Percentiles rank a stretch among this genome's conserved stretches.
These are phyloP conservation scores for Parnassius orleans DNA, from an alignment of 2,888 invertebrate genomes.

Conservation along the genomic window DNA sequence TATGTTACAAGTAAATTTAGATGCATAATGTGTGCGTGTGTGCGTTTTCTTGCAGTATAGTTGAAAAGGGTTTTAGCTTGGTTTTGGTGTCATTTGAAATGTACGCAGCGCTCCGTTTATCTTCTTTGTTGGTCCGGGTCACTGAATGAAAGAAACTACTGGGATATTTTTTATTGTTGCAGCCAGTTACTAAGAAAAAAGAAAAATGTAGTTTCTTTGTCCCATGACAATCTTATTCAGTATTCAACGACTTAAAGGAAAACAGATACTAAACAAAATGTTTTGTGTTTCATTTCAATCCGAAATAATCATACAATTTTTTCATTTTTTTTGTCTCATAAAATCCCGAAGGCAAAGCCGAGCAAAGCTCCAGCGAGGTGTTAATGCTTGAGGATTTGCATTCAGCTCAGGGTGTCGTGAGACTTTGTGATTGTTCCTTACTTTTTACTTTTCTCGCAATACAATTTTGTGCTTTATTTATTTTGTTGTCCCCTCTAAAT, in stretches of 20 bases:
- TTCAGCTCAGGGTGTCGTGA: constrained; percentile 15
- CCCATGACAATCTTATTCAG: neutral
- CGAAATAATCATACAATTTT: constrained; percentile 5
- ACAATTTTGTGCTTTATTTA: constrained; percentile 5
- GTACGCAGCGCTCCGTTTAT: too few relatives aligned
- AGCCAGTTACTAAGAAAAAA: too few relatives aligned
- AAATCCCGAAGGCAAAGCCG: constrained; percentile 9
- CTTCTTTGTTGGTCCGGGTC: too few relatives aligned
- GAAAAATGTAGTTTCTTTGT: neutral
- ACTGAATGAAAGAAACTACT: too few relatives aligned
- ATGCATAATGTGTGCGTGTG: too few relatives aligned
- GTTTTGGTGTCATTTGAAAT: too few relatives aligned
- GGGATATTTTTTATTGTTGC: too few relatives aligned
- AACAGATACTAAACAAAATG: constrained; percentile 8
- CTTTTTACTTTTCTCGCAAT: constrained; percentile 3
- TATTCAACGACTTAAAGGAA: neutral
- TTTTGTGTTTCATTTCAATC: constrained; percentile 1
- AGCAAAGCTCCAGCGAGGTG: constrained; percentile 14
- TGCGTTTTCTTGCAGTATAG: too few relatives aligned
- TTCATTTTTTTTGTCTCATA: constrained; percentile 3
- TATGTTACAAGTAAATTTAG: too few relatives aligned
- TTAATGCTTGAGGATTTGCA: constrained; percentile 26
- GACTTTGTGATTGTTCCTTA: constrained; percentile 22
- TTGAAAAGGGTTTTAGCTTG: too few relatives aligned
- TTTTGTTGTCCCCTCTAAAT: neutral